Percentiles rank a stretch among this genome's conserved stretches.
Conservation (phyloP, 2,113 vertebrate genomes). For the Morone saxatilis region DNA sequence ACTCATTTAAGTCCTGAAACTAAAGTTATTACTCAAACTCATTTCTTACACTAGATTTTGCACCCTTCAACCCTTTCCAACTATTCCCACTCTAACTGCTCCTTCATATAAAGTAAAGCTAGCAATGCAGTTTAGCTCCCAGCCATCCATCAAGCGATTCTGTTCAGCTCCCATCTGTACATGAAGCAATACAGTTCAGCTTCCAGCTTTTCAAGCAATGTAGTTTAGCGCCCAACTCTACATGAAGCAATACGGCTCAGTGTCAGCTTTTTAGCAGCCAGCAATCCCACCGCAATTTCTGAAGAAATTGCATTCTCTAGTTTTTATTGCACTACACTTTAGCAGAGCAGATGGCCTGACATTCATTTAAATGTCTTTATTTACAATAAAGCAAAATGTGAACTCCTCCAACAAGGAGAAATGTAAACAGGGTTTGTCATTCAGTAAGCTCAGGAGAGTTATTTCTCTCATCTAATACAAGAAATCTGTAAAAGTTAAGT, state of each 20-base stretch:
- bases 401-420: conserved; percentile 62
- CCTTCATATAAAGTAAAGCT: not conserved
- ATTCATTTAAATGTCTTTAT: conserved; percentile 67
- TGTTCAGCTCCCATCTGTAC: not conserved
- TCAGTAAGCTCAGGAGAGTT: conserved; percentile 44
- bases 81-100: not conserved
- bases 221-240: not conserved
- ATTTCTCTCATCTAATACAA: conserved; percentile 29
- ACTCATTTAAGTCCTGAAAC: not conserved
- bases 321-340: conserved; percentile 65
- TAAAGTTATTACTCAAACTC: not conserved
- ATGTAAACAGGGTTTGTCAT: conserved; percentile 76
- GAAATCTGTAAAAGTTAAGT: conserved; percentile 47
- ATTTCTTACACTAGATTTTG: not conserved
- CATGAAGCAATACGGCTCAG: not conserved
- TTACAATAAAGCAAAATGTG: conserved; percentile 68
- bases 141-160: not conserved
- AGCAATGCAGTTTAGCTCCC: not conserved
- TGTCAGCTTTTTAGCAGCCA: not conserved
- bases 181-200: not conserved
- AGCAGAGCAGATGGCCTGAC: conserved; percentile 67
- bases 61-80: not conserved
- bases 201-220: not conserved
- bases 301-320: conserved; percentile 5
- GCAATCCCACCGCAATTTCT: conserved; percentile 14